Evolutionary conservation across 2,888 invertebrate genomes (phyloP).

Genomic region (Alviniconcha strummeri): DNA sequence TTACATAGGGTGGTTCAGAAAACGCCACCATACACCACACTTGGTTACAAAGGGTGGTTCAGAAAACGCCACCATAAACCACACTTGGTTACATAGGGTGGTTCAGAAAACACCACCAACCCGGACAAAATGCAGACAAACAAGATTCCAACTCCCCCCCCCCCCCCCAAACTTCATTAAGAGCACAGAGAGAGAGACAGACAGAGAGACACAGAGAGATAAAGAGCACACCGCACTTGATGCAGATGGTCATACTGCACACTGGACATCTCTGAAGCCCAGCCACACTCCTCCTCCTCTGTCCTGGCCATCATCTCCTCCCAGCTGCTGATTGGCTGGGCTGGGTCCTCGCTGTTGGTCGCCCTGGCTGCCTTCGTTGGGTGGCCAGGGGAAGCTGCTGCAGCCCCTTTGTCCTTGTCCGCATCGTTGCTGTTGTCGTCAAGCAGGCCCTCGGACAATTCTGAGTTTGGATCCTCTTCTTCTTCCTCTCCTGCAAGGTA

Average conservation of each 20-base stretch:
- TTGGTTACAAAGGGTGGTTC: too few relatives aligned
- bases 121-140: too few relatives aligned
- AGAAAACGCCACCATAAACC: too few relatives aligned
- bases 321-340: not conserved
- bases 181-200: too few relatives aligned
- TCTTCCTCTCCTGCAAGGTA: conserved; percentile 6
- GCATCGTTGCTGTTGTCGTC: conserved; percentile 2
- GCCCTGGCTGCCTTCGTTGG: too few relatives aligned
- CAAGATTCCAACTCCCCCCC: not conserved
- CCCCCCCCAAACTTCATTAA: not conserved
- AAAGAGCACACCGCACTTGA: conserved; percentile 35
- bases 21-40: too few relatives aligned
- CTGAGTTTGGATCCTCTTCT: conserved; percentile 27
- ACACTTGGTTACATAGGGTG: too few relatives aligned
- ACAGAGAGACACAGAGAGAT: too few relatives aligned
- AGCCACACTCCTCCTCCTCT: conserved; percentile 30
- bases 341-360: too few relatives aligned
- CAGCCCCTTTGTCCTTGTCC: not conserved
- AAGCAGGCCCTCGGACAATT: conserved; percentile 12
- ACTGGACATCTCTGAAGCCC: conserved; percentile 10
- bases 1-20: too few relatives aligned
- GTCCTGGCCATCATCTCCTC: not conserved
- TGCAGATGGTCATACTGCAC: conserved; percentile 45
- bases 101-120: too few relatives aligned
- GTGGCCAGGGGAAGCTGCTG: not conserved